Percentiles rank a stretch among this genome's conserved stretches.
Evolutionary conservation across 1,140 invertebrate genomes (phyloP).

Genomic region (Leptinotarsa texana): DNA sequence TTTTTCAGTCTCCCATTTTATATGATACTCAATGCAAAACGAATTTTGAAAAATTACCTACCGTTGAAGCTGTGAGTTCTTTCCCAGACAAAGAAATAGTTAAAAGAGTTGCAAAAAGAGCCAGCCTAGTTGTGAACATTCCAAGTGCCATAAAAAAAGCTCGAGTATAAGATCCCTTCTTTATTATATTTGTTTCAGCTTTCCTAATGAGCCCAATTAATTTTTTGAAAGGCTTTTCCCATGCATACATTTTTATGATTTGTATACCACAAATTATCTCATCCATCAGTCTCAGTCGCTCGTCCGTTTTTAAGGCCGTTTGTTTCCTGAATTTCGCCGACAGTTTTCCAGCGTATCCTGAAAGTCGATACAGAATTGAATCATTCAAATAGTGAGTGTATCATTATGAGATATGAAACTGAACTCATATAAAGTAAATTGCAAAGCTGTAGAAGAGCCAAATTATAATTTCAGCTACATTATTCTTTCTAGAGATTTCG

Average conservation of each 20-base stretch:
- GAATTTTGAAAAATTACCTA: constrained; percentile 38
- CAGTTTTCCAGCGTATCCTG: constrained; percentile 65
- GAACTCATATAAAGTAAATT: too few species aligned
- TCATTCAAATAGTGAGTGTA: too few species aligned
- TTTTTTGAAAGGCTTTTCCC: constrained; percentile 77
- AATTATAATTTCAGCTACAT: too few species aligned
- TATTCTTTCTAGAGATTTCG: too few species aligned
- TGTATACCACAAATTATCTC: constrained; percentile 63
- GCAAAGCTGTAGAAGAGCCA: too few species aligned
- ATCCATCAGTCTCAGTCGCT: constrained; percentile 64
- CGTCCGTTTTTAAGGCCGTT: constrained; percentile 62
- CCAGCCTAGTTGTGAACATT: constrained; percentile 70
- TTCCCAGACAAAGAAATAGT: constrained; percentile 61
- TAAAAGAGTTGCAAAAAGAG: constrained; percentile 66
- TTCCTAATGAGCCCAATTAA: constrained; percentile 60
- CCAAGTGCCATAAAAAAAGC: constrained; percentile 74
- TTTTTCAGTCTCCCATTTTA: not conserved
- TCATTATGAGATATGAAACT: too few species aligned
- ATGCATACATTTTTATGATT: constrained; percentile 86
- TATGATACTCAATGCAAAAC: not conserved
- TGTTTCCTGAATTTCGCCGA: constrained; percentile 63
- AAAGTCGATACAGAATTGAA: constrained; percentile 30
- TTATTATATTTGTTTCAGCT: constrained; percentile 64
- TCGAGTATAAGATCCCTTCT: constrained; percentile 67
- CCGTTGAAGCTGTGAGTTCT: constrained; percentile 62